Evolutionary conservation across 2,113 vertebrate genomes (phyloP).

Genomic region (Shinisaurus crocodilurus): DNA sequence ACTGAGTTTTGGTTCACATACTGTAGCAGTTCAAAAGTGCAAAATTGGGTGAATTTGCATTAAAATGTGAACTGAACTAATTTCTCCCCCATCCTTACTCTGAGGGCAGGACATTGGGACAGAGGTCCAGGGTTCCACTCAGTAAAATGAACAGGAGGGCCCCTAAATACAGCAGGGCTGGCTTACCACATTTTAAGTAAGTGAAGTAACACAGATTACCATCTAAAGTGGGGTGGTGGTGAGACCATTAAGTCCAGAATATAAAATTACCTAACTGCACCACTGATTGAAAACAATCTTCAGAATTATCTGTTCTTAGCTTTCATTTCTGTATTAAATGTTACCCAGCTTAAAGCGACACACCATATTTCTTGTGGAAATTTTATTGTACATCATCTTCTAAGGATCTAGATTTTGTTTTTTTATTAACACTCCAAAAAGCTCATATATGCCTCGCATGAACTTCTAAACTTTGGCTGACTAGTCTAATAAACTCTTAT

Average conservation of each 20-base stretch:
- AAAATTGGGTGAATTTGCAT: too few species aligned
- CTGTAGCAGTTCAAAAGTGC: too few species aligned
- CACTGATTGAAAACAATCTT: neutral
- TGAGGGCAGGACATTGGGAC: too few species aligned
- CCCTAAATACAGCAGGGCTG: neutral
- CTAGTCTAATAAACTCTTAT: neutral
- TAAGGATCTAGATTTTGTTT: neutral
- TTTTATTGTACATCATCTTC: neutral
- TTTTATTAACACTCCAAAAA: neutral
- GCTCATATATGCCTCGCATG: neutral
- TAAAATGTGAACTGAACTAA: too few species aligned
- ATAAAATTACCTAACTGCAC: neutral
- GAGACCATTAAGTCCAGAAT: neutral
- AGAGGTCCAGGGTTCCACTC: too few species aligned
- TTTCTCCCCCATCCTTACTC: too few species aligned
- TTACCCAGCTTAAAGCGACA: neutral
- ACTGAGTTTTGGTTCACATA: too few species aligned
- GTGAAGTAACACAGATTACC: neutral
- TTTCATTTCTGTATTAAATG: neutral
- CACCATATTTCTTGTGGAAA: too few species aligned
- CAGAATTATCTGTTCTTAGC: neutral
- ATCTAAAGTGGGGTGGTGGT: neutral
- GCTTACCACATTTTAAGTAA: neutral
- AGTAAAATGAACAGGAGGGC: neutral
- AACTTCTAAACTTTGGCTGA: constrained; percentile 1